These are phyloP conservation scores for Parazoanthus darwini DNA, from an alignment of 92 coral and sea anemone species.

Conservation along the genomic window DNA sequence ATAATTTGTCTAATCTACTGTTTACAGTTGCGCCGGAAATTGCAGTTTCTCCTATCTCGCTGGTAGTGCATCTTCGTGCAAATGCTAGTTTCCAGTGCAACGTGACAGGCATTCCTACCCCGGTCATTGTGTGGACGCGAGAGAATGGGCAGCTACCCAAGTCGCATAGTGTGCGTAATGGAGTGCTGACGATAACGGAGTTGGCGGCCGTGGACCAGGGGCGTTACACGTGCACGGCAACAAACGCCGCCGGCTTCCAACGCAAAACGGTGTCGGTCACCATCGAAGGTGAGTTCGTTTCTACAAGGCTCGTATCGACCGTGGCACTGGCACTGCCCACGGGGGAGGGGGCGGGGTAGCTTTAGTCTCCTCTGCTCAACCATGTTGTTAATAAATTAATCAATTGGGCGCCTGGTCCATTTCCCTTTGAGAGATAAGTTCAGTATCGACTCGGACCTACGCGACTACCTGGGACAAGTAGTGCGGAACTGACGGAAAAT, in stretches of 20 bases:
- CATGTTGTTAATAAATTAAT: background rate
- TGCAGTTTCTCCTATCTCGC: slow-evolving; percentile 51
- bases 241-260: slow-evolving; percentile 73
- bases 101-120: slow-evolving; percentile 77
- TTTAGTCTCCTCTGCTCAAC: background rate
- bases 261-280: slow-evolving; percentile 46
- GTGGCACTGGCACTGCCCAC: background rate
- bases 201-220: slow-evolving; percentile 70
- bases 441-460: too few relatives aligned
- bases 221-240: slow-evolving; percentile 69
- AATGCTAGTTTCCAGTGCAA: slow-evolving; percentile 75
- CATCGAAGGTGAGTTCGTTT: slow-evolving; percentile 64
- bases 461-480: background rate
- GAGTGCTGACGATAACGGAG: slow-evolving; percentile 52
- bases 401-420: background rate
- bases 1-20: background rate
- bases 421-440: too few relatives aligned
- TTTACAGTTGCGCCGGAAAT: slow-evolving; percentile 65
- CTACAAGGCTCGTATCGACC: background rate
- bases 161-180: slow-evolving; percentile 50
- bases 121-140: slow-evolving; percentile 72
- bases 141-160: slow-evolving; percentile 59
- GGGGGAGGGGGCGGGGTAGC: background rate
- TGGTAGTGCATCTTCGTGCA: slow-evolving; percentile 62
- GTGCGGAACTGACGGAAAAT: too few relatives aligned